These are phyloP conservation scores for Oscheius myriophilus DNA, from an alignment of 2,888 invertebrate species.

Conservation along the genomic window DNA sequence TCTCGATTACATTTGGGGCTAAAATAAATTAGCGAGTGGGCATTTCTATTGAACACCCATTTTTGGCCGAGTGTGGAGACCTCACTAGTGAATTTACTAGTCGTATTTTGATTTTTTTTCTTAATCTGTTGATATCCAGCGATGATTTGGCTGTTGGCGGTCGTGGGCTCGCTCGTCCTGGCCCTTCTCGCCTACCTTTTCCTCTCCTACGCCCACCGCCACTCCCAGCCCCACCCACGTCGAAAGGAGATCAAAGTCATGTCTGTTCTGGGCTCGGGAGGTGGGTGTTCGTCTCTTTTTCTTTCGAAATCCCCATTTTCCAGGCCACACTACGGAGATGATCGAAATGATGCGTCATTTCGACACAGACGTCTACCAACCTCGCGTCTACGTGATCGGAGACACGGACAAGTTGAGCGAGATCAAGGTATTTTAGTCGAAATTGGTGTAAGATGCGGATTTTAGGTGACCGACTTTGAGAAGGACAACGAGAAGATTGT, in stretches of 20 bases:
- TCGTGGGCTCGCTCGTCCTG: too few species aligned
- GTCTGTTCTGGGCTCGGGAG: slow-evolving; percentile 22
- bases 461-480: slow-evolving; percentile 2
- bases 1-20: too few species aligned
- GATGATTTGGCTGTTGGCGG: too few species aligned
- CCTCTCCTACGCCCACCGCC: slow-evolving; percentile 49
- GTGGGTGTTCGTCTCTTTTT: neutral
- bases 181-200: slow-evolving; percentile 10
- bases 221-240: slow-evolving; percentile 30
- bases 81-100: too few species aligned
- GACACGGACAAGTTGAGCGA: slow-evolving; percentile 71
- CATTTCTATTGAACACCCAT: too few species aligned
- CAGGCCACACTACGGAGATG: slow-evolving; percentile 94
- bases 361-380: slow-evolving; percentile 30
- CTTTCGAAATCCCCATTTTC: slow-evolving; percentile 66
- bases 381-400: slow-evolving; percentile 60
- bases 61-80: too few species aligned
- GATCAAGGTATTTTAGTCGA: slow-evolving; percentile 51
- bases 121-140: too few species aligned
- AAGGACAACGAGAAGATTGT: slow-evolving; percentile 14
- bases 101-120: too few species aligned
- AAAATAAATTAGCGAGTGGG: too few species aligned
- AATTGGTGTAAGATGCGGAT: neutral
- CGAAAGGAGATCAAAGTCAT: slow-evolving; percentile 9
- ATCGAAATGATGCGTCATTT: slow-evolving; percentile 80